These are phyloP conservation scores for honey bee (Apis mellifera) DNA, from an alignment of 1,140 invertebrate species.

Conservation along the genomic window DNA sequence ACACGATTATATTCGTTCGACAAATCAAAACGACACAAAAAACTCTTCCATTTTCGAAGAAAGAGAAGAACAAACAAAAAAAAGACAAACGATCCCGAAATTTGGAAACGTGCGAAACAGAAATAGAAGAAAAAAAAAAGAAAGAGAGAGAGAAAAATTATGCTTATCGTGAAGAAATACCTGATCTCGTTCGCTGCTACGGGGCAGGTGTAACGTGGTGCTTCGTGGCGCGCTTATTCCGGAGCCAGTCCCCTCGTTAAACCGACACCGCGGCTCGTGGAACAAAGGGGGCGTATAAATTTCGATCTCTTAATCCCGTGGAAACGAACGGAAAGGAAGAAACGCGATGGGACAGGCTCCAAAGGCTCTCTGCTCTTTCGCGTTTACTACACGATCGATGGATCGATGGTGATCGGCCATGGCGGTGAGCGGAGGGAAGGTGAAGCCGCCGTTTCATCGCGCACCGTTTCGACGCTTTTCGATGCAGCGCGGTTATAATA, in stretches of 20 bases:
- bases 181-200: conserved; percentile 29
- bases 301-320: neutral
- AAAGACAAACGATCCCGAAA: neutral
- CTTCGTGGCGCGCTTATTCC: conserved; percentile 1
- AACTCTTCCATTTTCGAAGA: neutral
- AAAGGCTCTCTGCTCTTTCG: neutral
- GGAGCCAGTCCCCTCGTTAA: conserved; percentile 39
- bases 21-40: no score
- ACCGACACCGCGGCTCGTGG: neutral
- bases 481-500: neutral
- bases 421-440: neutral
- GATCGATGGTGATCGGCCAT: conserved; percentile 20
- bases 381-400: conserved; percentile 5
- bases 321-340: neutral
- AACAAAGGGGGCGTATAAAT: neutral
- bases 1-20: no score
- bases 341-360: conserved; percentile 35
- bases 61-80: no score
- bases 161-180: conserved; percentile 24
- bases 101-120: neutral
- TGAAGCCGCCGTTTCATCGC: neutral
- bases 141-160: neutral
- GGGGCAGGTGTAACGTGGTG: conserved; percentile 5
- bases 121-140: no score
- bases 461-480: neutral